Evolutionary conservation across 2,888 invertebrate genomes (phyloP).

Genomic region (Synanthedon formicaeformis): DNA sequence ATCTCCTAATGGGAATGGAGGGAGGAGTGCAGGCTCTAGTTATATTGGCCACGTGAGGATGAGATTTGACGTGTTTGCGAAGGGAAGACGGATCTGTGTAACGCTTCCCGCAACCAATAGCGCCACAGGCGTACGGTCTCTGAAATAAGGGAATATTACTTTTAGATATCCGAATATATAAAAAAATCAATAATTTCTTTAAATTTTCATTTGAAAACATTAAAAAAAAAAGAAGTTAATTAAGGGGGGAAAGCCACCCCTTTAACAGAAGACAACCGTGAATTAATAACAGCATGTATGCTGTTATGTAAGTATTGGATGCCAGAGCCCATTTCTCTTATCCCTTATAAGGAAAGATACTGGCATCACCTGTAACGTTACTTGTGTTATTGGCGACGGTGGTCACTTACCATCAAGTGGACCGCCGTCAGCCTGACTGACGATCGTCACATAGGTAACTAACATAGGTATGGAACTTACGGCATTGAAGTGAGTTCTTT

Average conservation of each 20-base stretch:
- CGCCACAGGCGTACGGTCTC: slow-evolving; percentile 94
- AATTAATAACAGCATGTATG: too few relatives aligned
- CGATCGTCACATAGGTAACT: too few relatives aligned
- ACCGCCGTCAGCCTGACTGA: too few relatives aligned
- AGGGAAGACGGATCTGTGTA: slow-evolving; percentile 96
- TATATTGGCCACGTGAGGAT: slow-evolving; percentile 60
- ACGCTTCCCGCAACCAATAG: slow-evolving; percentile 87
- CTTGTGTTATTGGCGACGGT: background rate
- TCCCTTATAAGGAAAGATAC: background rate
- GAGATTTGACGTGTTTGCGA: slow-evolving; percentile 92
- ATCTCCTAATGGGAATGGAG: slow-evolving; percentile 34
- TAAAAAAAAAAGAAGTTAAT: background rate
- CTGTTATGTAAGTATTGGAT: too few relatives aligned
- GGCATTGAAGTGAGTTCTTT: slow-evolving; percentile 97
- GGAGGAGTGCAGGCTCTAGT: slow-evolving; percentile 52
- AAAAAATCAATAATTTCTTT: background rate
- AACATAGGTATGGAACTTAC: slow-evolving; percentile 71
- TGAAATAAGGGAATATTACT: slow-evolving; percentile 34
- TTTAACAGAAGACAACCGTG: too few relatives aligned
- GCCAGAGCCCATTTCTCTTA: background rate
- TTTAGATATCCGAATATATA: background rate
- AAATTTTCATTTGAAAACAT: background rate
- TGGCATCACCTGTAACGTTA: background rate
- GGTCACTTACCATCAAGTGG: background rate
- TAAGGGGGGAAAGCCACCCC: too few relatives aligned